Percentiles rank a stretch among this genome's conserved stretches.
These are phyloP conservation scores for Apotomis betuletana DNA, from an alignment of 2,888 invertebrate species.

Conservation along the genomic window DNA sequence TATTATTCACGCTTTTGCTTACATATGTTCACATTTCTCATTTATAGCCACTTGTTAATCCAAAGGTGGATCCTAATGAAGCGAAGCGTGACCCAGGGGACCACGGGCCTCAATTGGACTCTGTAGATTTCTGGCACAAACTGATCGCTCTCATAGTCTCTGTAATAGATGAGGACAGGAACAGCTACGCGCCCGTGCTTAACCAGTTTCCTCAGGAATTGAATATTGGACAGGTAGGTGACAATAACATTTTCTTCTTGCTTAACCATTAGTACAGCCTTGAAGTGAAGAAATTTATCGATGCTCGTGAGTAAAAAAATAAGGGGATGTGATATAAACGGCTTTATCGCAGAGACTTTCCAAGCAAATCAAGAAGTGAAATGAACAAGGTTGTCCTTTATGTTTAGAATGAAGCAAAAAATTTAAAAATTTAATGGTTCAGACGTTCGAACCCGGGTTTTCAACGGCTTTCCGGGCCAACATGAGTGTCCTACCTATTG, in stretches of 20 bases:
- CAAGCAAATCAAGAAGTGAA: too few species aligned
- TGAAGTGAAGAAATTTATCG: too few species aligned
- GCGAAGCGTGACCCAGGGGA: conserved; percentile 89
- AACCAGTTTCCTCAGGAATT: conserved; percentile 99
- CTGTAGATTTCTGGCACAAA: conserved; percentile 99
- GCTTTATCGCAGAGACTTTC: too few species aligned
- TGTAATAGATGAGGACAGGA: conserved; percentile 99
- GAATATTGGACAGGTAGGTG: conserved; percentile 95
- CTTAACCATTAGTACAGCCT: too few species aligned
- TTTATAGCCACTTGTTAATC: conserved; percentile 19
- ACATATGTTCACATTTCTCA: conserved; percentile 3
- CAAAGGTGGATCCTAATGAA: conserved; percentile 92
- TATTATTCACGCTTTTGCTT: background rate
- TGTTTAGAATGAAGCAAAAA: too few species aligned
- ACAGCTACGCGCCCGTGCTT: conserved; percentile 98
- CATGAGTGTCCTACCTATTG: too few species aligned
- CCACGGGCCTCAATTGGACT: conserved; percentile 93
- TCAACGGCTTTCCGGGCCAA: too few species aligned
- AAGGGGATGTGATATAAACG: too few species aligned
- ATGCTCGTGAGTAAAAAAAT: too few species aligned
- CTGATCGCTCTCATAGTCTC: conserved; percentile 98
- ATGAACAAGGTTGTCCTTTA: too few species aligned
- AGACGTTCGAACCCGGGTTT: too few species aligned
- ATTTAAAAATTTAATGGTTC: too few species aligned
- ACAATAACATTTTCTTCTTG: background rate